Percentiles rank a stretch among this genome's conserved stretches.
Evolutionary conservation across 2,797 vertebrate species (phyloP).

Genomic region (Acanthurus tractus): DNA sequence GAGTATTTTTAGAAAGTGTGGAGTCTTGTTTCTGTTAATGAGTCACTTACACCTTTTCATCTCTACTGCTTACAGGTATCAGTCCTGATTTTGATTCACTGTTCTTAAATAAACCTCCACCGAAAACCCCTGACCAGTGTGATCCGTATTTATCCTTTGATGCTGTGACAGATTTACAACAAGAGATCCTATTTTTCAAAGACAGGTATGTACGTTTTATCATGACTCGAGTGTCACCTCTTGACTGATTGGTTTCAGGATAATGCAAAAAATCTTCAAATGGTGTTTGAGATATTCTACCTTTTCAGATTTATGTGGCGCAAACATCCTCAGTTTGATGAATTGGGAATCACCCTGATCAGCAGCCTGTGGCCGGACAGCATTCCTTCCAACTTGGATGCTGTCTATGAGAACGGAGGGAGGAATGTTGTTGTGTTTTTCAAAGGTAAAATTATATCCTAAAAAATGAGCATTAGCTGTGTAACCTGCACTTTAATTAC

Average conservation of each 20-base stretch:
- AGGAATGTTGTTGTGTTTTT: constrained; percentile 68
- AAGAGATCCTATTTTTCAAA: constrained; percentile 91
- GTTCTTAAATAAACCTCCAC: constrained; percentile 85
- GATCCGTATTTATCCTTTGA: constrained; percentile 88
- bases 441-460: constrained; percentile 62
- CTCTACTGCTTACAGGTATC: constrained; percentile 56
- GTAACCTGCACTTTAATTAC: not conserved
- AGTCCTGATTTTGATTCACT: constrained; percentile 48
- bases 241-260: not conserved
- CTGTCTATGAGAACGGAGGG: constrained; percentile 72
- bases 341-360: constrained; percentile 71
- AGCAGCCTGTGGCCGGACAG: constrained; percentile 73
- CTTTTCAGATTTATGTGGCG: constrained; percentile 81
- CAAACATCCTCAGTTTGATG: constrained; percentile 71
- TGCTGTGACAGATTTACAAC: constrained; percentile 88
- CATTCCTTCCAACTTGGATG: constrained; percentile 67
- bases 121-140: constrained; percentile 92
- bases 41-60: not conserved
- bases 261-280: not conserved
- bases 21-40: not conserved
- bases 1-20: not conserved
- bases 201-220: constrained; percentile 83
- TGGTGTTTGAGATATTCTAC: not conserved
- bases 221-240: not conserved
- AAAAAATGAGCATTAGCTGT: not conserved